These are phyloP conservation scores for Cettia cetti DNA, from an alignment of 2,113 vertebrate genomes.

Conservation along the genomic window DNA sequence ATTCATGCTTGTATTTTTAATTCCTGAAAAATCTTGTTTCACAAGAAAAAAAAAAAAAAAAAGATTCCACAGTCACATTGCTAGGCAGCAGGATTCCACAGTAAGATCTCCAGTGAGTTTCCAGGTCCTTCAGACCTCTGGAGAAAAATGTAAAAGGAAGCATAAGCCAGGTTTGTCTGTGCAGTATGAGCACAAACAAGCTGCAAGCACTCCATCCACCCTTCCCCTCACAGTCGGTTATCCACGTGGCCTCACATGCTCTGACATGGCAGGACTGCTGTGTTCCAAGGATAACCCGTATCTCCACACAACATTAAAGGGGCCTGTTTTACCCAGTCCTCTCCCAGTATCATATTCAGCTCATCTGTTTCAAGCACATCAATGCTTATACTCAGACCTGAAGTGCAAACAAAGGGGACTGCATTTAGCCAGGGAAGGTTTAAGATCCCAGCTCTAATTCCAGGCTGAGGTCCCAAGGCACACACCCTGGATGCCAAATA, in stretches of 20 bases:
- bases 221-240: neutral
- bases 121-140: neutral
- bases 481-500: neutral
- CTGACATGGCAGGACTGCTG: neutral
- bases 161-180: rapidly evolving
- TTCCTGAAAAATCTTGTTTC: neutral
- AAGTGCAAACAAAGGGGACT: neutral
- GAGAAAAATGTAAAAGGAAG: neutral
- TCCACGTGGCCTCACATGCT: neutral
- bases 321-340: neutral
- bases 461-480: neutral
- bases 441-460: neutral
- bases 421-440: neutral
- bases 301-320: neutral
- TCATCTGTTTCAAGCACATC: neutral
- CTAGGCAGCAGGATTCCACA: neutral
- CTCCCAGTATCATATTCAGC: neutral
- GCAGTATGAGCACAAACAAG: neutral
- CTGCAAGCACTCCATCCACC: neutral
- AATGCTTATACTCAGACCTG: neutral
- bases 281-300: neutral
- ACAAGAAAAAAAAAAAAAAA: neutral
- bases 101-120: neutral
- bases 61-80: neutral
- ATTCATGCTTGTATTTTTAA: neutral